A percentile compares a stretch with the other conserved stretches of the same genome.
These are phyloP conservation scores for Scolopax rusticola DNA, from an alignment of 2,797 vertebrate species.

Conservation along the genomic window DNA sequence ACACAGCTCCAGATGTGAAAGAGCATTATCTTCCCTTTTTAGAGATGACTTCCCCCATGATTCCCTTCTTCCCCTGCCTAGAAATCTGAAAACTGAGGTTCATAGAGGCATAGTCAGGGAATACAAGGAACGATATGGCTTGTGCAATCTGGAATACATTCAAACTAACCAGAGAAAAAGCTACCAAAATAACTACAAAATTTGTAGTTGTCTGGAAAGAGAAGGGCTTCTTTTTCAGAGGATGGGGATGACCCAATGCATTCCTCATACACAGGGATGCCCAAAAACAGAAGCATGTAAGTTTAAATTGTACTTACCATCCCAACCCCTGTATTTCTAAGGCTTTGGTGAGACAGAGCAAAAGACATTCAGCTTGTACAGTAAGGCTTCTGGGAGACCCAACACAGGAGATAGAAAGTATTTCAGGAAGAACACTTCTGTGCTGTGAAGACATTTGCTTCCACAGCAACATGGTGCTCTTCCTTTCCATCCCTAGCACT, in stretches of 20 bases:
- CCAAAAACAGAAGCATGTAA: accelerated
- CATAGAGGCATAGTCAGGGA: background rate
- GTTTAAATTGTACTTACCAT: background rate
- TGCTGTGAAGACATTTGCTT: background rate
- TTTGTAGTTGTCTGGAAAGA: background rate
- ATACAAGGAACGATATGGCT: background rate
- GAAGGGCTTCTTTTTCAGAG: background rate
- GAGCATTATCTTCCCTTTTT: background rate
- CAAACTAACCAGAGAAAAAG: background rate
- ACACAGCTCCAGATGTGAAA: background rate
- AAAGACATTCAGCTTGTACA: background rate
- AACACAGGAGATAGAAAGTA: background rate
- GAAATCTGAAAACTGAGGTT: slow-evolving; percentile 25
- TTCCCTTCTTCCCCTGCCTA: background rate
- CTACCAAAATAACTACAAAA: background rate
- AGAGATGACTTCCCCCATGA: background rate
- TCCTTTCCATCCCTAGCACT: background rate
- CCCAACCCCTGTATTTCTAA: background rate
- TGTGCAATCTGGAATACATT: background rate
- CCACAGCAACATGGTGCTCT: background rate
- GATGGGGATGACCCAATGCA: background rate
- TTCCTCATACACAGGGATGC: background rate
- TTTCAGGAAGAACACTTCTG: background rate
- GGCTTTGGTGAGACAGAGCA: background rate
- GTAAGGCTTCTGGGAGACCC: background rate